Evolutionary conservation across 2,888 invertebrate genomes (phyloP).

Genomic region (Melieria crassipennis): DNA sequence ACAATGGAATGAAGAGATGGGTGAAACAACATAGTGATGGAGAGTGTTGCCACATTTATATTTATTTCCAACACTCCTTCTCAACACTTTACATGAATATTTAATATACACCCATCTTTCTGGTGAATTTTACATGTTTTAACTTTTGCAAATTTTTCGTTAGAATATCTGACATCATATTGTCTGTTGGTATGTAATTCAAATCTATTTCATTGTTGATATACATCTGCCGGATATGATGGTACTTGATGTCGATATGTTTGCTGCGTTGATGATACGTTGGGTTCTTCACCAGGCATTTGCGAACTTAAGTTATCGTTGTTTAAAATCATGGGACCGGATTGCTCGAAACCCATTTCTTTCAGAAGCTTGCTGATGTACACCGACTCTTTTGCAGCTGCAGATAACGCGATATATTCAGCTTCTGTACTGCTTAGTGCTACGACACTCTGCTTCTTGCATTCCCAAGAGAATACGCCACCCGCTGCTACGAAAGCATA

Average conservation of each 20-base stretch:
- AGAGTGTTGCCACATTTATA: no score
- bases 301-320: conserved; percentile 22
- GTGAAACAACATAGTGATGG: no score
- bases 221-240: conserved; percentile 18
- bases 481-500: conserved; percentile 21
- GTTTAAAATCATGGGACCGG: conserved; percentile 16
- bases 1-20: no score
- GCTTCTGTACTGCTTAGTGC: conserved; percentile 9
- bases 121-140: no score
- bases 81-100: no score
- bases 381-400: not conserved
- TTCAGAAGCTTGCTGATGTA: conserved; percentile 10
- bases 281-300: conserved; percentile 19
- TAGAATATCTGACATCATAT: conserved; percentile 16
- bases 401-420: not conserved
- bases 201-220: conserved; percentile 15
- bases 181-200: conserved; percentile 9
- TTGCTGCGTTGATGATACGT: conserved; percentile 15
- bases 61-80: no score
- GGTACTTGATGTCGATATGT: conserved; percentile 15
- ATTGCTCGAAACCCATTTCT: conserved; percentile 19
- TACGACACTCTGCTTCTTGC: conserved; percentile 16
- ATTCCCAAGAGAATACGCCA: conserved; percentile 24
- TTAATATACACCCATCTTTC: no score
- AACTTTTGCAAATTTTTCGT: no score